Evolutionary conservation across 1,140 invertebrate species (phyloP).

Genomic region (Sogatella furcifera): DNA sequence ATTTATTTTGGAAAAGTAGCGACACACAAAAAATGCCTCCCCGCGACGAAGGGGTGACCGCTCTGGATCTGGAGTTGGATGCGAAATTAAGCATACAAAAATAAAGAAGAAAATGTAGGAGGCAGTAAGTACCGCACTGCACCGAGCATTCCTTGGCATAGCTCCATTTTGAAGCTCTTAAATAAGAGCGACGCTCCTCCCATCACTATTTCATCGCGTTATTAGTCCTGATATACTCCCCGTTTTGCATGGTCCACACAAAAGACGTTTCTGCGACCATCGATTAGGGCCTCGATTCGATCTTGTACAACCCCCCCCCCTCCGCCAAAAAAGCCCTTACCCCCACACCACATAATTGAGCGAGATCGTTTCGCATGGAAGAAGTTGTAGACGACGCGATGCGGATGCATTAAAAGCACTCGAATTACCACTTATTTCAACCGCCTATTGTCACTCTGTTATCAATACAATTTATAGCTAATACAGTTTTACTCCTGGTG

Average conservation of each 20-base stretch:
- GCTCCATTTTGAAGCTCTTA: constrained; percentile 1
- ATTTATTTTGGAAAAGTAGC: neutral
- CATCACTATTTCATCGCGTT: neutral
- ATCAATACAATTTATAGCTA: too few relatives aligned
- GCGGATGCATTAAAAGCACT: too few relatives aligned
- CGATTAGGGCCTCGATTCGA: too few relatives aligned
- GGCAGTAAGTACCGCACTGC: neutral
- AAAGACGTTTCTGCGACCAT: neutral
- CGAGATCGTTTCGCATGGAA: too few relatives aligned
- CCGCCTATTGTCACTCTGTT: too few relatives aligned
- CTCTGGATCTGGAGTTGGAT: neutral
- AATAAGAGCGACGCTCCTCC: neutral
- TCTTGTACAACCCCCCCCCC: too few relatives aligned
- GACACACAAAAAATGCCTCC: neutral
- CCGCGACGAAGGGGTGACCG: neutral
- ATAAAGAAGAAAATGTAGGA: constrained; percentile 1
- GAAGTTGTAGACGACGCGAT: too few relatives aligned
- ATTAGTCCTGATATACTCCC: neutral
- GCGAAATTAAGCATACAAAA: neutral
- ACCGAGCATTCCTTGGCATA: neutral
- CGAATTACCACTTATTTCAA: too few relatives aligned
- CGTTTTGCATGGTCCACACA: neutral
- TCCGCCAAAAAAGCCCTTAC: too few relatives aligned
- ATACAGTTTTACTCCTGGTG: too few relatives aligned
- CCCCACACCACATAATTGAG: too few relatives aligned